Conservation (phyloP, 2,797 vertebrate genomes). For the Microhierax caerulescens region DNA sequence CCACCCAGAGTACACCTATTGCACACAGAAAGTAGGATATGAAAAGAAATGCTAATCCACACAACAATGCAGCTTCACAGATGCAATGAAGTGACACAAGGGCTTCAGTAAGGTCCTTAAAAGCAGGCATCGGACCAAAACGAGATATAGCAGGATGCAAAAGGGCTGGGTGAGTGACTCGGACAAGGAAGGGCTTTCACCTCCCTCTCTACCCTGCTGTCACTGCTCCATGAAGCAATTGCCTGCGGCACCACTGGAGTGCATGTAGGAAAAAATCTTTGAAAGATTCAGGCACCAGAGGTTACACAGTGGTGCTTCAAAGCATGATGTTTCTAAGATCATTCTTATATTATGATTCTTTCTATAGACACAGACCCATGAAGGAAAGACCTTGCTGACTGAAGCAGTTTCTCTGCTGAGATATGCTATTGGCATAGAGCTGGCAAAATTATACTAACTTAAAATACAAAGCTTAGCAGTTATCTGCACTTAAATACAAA, state of each 20-base stretch:
- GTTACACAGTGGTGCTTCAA: background rate
- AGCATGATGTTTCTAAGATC: background rate
- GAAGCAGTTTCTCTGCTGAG: background rate
- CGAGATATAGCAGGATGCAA: background rate
- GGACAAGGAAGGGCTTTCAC: background rate
- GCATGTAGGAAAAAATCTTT: background rate
- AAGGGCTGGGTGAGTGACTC: background rate
- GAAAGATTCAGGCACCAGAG: background rate
- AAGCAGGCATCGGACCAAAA: background rate
- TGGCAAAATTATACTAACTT: background rate
- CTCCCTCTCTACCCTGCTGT: background rate
- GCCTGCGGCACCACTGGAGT: rapidly evolving
- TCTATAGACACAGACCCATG: background rate
- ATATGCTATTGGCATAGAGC: background rate
- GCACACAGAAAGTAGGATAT: background rate
- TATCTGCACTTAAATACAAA: background rate
- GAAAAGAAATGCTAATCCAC: conserved; percentile 40
- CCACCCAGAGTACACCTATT: conserved; percentile 24
- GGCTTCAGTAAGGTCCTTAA: background rate
- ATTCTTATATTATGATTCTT: background rate
- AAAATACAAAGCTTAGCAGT: background rate
- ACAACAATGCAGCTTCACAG: background rate
- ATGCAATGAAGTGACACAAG: background rate
- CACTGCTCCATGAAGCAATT: background rate
- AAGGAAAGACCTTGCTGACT: conserved; percentile 14